Evolutionary conservation across 2,113 vertebrate genomes (phyloP), one percentile per base, ranked within the genome.

Genomic region (Gallinago jamesoni): DNA sequence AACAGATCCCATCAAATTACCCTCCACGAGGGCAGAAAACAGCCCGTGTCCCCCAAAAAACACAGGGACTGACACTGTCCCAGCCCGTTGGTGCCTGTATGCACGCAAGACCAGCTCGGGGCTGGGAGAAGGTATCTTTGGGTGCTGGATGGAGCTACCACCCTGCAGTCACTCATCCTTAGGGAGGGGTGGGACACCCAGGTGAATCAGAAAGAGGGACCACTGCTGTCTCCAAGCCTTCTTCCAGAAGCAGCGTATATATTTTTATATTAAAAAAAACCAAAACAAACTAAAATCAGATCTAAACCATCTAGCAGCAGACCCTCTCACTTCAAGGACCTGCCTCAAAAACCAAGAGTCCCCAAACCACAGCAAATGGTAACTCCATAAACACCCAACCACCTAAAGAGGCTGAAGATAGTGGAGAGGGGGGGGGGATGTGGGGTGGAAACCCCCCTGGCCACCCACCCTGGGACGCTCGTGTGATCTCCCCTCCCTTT

Each of bases 71-170:
- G n/a, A 24, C 27, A 12, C 10, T 14, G 39, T 2, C 17, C 39
- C 27, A 33, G n/a, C 47, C 39, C 8, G 0, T 2, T 47, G 35
- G 15, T 5, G 8, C 18, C 10, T 2, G 20, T 31, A 33, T 9
- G 1, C 6, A 3, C 0, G 14, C 31, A 33, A 25, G 6, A 3
- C 30, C 56, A 59, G 4, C 10, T 31, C 2, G 8, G 23, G 19
- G 30, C 35, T 7, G 74, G 37, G 33, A 69, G 35, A 28, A n/a
- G 33, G 45, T 1, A 2, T 1, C 3, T 10, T 3, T 22, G 63
- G 14, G 43, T 67, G 22, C 31, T 57, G 39, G 53, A 16, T 23
- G 37, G 70, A 48, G 64, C 12, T 4, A 4, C 10, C 48, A n/a
- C 52, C 37, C 63, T 39, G 21, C 56, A 75, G 72, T 14, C 33